phyloP scores from a whole-genome alignment of 2,797 vertebrate species.

The Lepidocolaptes lacrymiger region DNA sequence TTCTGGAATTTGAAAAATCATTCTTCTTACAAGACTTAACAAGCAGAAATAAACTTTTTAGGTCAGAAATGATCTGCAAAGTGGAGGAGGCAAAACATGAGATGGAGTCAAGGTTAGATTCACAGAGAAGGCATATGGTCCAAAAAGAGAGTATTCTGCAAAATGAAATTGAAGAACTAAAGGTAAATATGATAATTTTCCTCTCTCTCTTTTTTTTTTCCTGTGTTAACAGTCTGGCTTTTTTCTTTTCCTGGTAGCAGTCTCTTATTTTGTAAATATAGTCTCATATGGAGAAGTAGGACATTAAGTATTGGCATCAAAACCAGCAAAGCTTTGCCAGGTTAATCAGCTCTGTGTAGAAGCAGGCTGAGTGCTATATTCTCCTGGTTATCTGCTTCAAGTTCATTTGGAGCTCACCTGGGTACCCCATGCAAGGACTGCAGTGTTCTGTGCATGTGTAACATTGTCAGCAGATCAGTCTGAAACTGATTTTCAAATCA shows the following conservation, averaged over 20 bases:
- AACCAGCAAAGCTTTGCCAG: background rate
- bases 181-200: slow-evolving; percentile 72
- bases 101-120: slow-evolving; percentile 91
- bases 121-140: slow-evolving; percentile 92
- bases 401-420: background rate
- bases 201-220: accelerated
- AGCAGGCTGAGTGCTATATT: background rate
- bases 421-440: background rate
- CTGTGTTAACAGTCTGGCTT: background rate
- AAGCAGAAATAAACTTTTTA: slow-evolving; percentile 60
- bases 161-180: slow-evolving; percentile 89
- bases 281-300: background rate
- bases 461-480: background rate
- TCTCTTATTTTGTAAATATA: background rate
- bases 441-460: accelerated
- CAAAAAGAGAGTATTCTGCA: slow-evolving; percentile 89
- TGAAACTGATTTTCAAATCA: background rate
- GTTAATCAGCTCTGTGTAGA: background rate
- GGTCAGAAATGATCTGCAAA: slow-evolving; percentile 89
- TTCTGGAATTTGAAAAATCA: background rate
- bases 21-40: slow-evolving; percentile 1
- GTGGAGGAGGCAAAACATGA: slow-evolving; percentile 88
- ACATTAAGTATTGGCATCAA: background rate
- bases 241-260: background rate
- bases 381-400: background rate